Evolutionary conservation across 1,140 invertebrate species (phyloP), one percentile per base, ranked within the genome.

Genomic region (Cydia fagiglandana): DNA sequence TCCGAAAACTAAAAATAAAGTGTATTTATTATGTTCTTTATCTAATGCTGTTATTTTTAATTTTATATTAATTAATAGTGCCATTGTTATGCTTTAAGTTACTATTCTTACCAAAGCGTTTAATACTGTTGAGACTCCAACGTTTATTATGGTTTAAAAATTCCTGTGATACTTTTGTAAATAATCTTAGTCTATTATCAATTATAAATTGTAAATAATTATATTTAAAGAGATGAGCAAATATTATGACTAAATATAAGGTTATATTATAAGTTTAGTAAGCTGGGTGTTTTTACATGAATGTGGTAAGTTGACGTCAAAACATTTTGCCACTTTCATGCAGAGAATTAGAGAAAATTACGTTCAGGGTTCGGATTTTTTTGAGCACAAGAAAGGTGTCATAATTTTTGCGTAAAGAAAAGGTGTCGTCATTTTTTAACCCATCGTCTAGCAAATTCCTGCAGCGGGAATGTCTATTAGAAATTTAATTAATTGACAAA

Each of bases 151-250:
- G 77, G 45, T 83, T 80, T 74, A 15, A 79, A 84, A 77, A 84
- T 82, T 86, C 86, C 86, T 89, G 88, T 91, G 89, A 91, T 91
- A 91, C 86, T 91, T 89, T 87, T 90, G 88, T 90, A 89, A 80
- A 88, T 90, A 89, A 78, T 74, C 81, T 82, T 81, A 81, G 79
- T 81, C 75, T 78, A 82, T 76, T 77, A 74, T 38, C 13, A 75
- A 77, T 64, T 17, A 56, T 56, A 9, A 70, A 76, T 70, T 83
- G 78, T 83, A 83, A 9, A 41, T 41, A 41, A 7, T 41, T 77
- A 78, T 80, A 77, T 28, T n/a, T n/a, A 76, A 68, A 75, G 17
- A 70, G 7, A 30, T 13, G 38, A 10, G 17, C 47, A 73, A 13
- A 45, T 45, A 73, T 20, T 41, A 28, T 20, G 53, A 56, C 4